Conservation (phyloP, 2,113 vertebrate species). For the Tonatia bakeri region DNA sequence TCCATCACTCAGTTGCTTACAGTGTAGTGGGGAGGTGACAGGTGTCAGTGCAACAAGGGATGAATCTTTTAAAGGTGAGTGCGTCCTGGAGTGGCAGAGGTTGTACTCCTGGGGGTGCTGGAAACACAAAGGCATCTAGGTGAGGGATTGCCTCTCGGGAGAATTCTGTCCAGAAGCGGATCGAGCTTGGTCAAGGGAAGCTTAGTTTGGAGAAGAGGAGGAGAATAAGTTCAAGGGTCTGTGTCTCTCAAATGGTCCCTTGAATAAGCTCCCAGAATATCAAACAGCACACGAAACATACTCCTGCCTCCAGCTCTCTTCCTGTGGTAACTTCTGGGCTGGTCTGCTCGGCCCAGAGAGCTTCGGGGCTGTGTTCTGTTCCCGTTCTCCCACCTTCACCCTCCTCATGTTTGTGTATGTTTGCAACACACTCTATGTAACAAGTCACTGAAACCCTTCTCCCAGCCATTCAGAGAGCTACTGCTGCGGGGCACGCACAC, state of each 20-base stretch:
- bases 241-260: not conserved
- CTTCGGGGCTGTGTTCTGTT: fast-evolving
- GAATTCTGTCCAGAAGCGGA: not conserved
- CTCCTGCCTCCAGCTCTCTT: not conserved
- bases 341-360: not conserved
- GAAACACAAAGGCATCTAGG: not conserved
- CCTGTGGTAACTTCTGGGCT: not conserved
- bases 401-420: not conserved
- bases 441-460: not conserved
- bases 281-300: not conserved
- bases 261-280: not conserved
- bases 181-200: not conserved
- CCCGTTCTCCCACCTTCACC: not conserved
- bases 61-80: not conserved
- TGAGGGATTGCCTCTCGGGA: not conserved
- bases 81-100: not conserved
- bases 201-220: not conserved
- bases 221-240: not conserved
- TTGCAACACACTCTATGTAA: not conserved
- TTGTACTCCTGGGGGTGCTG: fast-evolving
- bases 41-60: fast-evolving
- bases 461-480: not conserved
- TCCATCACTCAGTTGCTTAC: not conserved
- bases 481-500: not conserved
- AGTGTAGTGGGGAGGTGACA: not conserved